Conservation (phyloP, 2,888 invertebrate genomes). For the Leucania comma region DNA sequence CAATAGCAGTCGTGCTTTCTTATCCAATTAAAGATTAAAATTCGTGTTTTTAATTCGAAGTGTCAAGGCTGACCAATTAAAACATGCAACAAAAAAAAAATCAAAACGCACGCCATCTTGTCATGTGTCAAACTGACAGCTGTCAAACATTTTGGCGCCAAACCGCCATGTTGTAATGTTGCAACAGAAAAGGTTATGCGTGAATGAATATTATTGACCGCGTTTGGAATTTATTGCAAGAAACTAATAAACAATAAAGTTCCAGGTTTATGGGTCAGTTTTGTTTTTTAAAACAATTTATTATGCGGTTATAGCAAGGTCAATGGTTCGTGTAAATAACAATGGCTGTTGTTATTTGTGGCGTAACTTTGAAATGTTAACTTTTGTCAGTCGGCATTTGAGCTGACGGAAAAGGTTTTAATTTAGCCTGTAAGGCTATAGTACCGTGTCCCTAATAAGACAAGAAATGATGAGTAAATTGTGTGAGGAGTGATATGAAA, state of each 20-base stretch:
- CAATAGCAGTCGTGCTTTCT: constrained; percentile 20
- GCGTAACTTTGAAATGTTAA: constrained; percentile 10
- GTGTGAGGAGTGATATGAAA: too few relatives aligned
- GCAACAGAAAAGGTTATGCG: constrained; percentile 30
- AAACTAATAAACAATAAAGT: constrained; percentile 24
- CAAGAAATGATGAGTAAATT: too few relatives aligned
- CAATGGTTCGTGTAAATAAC: constrained; percentile 20
- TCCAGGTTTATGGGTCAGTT: constrained; percentile 23
- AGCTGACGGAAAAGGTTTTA: too few relatives aligned
- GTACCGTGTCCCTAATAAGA: too few relatives aligned
- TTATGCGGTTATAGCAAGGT: constrained; percentile 41
- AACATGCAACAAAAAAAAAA: neutral
- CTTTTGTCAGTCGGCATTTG: neutral
- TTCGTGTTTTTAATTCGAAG: constrained; percentile 13
- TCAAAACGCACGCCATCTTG: neutral
- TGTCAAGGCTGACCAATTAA: constrained; percentile 31
- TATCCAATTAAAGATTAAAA: constrained; percentile 22
- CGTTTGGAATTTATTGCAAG: constrained; percentile 43
- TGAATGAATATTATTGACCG: constrained; percentile 43
- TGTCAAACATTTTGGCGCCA: constrained; percentile 33
- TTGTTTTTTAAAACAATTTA: constrained; percentile 39
- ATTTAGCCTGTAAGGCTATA: too few relatives aligned
- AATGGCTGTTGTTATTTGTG: constrained; percentile 23
- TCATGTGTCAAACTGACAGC: constrained; percentile 34
- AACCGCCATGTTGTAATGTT: constrained; percentile 20